Conservation (phyloP, 35 echinoderm and acorn worm species). For the Hemicentrotus pulcherrimus region DNA sequence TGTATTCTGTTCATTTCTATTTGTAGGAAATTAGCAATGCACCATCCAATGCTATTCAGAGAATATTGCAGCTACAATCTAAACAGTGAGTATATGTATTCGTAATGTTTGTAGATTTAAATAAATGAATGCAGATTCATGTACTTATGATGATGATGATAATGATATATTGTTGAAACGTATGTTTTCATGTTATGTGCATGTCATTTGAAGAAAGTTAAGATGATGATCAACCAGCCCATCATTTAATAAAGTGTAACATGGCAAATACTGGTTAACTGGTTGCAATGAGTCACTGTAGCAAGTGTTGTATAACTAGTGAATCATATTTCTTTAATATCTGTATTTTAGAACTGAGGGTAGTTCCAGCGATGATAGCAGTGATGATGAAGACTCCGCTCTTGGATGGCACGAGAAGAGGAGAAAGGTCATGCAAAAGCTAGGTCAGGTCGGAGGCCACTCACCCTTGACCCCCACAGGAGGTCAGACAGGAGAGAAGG, state of each 20-base stretch:
- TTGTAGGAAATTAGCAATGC: neutral
- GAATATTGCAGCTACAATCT: conserved; percentile 74
- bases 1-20: neutral
- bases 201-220: no score
- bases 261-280: no score
- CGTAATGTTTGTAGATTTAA: no score
- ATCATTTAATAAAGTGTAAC: no score
- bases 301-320: no score
- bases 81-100: neutral
- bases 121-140: no score
- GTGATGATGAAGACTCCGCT: conserved; percentile 71
- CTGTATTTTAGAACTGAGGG: conserved; percentile 52
- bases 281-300: no score
- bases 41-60: conserved; percentile 61
- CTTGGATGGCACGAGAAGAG: conserved; percentile 74
- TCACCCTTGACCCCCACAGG: conserved; percentile 6
- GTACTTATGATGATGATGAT: no score
- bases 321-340: neutral
- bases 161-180: no score
- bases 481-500: neutral
- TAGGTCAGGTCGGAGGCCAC: conserved; percentile 61
- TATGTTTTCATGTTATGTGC: no score
- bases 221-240: no score
- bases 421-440: conserved; percentile 52
- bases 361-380: conserved; percentile 70